Evolutionary conservation across 35 echinoderm and acorn worm species (phyloP).

Genomic region (Strongylocentrotus purpuratus): DNA sequence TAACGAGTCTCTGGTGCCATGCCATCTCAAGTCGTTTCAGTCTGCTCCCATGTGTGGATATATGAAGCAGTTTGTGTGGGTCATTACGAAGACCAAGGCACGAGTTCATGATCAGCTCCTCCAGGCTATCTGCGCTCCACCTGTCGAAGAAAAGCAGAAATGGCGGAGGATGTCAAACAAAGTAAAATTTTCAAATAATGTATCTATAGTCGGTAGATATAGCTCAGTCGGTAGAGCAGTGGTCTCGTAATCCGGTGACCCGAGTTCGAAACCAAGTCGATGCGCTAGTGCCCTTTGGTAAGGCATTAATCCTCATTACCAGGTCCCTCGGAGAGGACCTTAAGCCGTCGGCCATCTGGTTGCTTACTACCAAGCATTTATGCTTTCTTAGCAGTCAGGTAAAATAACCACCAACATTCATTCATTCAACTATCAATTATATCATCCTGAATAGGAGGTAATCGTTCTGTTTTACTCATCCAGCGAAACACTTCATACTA

Average conservation of each 20-base stretch:
- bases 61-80: slow-evolving; percentile 45
- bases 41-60: slow-evolving; percentile 45
- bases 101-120: slow-evolving; percentile 58
- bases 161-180: background rate
- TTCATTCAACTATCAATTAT: background rate
- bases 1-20: slow-evolving; percentile 57
- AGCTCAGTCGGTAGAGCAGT: no score
- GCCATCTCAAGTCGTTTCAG: slow-evolving; percentile 64
- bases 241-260: no score
- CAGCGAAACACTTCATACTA: no score
- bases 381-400: no score
- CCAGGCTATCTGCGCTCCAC: slow-evolving; percentile 36
- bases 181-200: background rate
- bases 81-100: slow-evolving; percentile 67
- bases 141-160: background rate
- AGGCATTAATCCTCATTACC: no score
- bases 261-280: no score
- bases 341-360: no score
- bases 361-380: no score
- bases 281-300: no score
- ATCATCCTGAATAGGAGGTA: background rate
- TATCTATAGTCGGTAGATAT: background rate
- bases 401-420: no score
- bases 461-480: no score
- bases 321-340: no score